A percentile compares a stretch with the other conserved stretches of the same genome.
phyloP scores from a whole-genome alignment of 2,888 invertebrate species.

The Oligia latruncula region DNA sequence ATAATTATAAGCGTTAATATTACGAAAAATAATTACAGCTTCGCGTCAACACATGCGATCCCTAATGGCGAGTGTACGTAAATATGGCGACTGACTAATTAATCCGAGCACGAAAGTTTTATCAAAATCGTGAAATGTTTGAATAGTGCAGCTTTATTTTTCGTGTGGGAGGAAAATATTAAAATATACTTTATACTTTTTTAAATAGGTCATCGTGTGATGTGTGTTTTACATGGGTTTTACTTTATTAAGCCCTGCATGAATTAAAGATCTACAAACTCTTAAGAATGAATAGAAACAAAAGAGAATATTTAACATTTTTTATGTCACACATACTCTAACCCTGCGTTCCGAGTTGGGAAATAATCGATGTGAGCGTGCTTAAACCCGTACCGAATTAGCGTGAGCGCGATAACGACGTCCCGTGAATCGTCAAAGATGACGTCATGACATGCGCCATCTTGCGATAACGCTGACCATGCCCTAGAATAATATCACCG shows the following conservation, averaged over 20 bases:
- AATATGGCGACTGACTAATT: conserved; percentile 48
- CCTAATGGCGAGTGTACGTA: conserved; percentile 38
- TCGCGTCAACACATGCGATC: conserved; percentile 32
- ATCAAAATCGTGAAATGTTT: conserved; percentile 21
- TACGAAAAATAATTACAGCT: conserved; percentile 16
- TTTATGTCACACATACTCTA: too few relatives aligned
- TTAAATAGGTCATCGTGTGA: conserved; percentile 28
- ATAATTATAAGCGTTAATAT: conserved; percentile 2
- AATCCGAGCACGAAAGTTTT: conserved; percentile 51
- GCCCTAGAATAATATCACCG: too few relatives aligned
- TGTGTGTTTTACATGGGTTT: not conserved
- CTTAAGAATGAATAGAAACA: not conserved
- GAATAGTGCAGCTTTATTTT: conserved; percentile 21
- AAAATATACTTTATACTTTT: not conserved
- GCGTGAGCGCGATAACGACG: too few relatives aligned
- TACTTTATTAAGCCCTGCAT: not conserved
- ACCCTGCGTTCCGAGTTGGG: too few relatives aligned
- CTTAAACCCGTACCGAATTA: too few relatives aligned
- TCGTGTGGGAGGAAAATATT: conserved; percentile 10
- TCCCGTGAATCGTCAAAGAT: too few relatives aligned
- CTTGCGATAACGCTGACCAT: too few relatives aligned
- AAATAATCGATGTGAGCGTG: too few relatives aligned
- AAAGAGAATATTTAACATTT: not conserved
- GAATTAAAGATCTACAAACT: not conserved
- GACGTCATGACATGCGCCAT: too few relatives aligned